Conservation (phyloP, 2,888 invertebrate genomes). For the Bombylius discolor region DNA sequence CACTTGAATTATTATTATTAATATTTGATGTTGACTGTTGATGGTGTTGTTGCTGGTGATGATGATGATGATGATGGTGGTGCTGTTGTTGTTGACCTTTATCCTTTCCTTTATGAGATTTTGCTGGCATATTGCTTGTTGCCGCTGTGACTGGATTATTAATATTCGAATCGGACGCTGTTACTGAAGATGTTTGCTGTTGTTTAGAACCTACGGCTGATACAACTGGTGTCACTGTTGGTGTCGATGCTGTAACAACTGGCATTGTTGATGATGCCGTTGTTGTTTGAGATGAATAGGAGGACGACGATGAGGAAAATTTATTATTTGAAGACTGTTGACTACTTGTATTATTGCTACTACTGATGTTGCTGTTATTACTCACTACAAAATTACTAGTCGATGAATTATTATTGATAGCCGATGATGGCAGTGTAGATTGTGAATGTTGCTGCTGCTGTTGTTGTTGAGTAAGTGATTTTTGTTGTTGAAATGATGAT, state of each 20-base stretch:
- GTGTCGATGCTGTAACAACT: background rate
- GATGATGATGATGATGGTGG: constrained; percentile 1
- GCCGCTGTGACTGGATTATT: background rate
- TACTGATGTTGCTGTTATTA: background rate
- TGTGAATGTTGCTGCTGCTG: background rate
- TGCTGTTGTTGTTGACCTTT: background rate
- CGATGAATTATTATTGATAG: background rate
- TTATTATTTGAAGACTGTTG: background rate
- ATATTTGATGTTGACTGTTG: constrained; percentile 2
- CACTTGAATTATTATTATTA: constrained; percentile 10
- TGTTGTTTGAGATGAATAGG: background rate
- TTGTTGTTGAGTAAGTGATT: background rate
- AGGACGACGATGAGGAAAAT: background rate
- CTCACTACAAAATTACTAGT: background rate
- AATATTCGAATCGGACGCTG: too few relatives aligned
- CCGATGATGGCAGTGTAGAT: background rate
- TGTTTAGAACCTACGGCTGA: background rate
- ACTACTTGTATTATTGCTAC: background rate
- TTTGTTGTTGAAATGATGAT: background rate
- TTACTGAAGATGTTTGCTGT: background rate
- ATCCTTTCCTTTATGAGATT: constrained; percentile 1
- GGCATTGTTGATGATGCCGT: background rate
- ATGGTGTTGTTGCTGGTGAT: constrained; percentile 10
- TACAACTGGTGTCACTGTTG: background rate
- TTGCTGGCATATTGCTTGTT: background rate